These are phyloP conservation scores for Kryptolebias marmoratus DNA, from an alignment of 2,113 vertebrate genomes.

Conservation along the genomic window DNA sequence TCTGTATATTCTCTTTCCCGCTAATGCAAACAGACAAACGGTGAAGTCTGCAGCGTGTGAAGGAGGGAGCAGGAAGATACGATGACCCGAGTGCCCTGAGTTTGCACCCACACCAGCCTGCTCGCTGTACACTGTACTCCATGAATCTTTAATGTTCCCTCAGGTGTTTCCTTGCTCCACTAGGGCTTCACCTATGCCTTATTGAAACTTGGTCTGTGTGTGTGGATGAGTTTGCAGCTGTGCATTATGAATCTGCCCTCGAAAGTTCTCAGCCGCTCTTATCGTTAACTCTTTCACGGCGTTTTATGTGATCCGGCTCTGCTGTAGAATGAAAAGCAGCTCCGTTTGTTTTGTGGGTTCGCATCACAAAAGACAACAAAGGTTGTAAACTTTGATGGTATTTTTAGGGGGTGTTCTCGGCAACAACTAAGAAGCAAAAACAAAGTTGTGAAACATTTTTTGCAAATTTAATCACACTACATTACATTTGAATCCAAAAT, in stretches of 20 bases:
- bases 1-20: constrained; percentile 50
- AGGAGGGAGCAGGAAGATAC: constrained; percentile 38
- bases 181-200: constrained; percentile 48
- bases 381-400: neutral
- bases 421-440: no score
- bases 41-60: constrained; percentile 2
- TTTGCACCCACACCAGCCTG: constrained; percentile 10
- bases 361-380: neutral
- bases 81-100: constrained; percentile 16
- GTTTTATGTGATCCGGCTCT: constrained; percentile 4
- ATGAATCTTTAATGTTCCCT: constrained; percentile 72
- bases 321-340: neutral
- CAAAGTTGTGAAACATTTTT: no score
- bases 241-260: constrained; percentile 22
- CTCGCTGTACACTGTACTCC: constrained; percentile 32
- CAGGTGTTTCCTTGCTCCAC: constrained; percentile 65
- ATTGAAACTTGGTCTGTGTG: constrained; percentile 28
- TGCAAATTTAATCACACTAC: no score
- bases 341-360: no score
- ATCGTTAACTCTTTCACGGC: neutral
- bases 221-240: constrained; percentile 12
- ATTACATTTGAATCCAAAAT: no score
- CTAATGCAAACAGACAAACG: neutral
- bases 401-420: no score
- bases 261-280: constrained; percentile 12